Base-by-base conservation (phyloP, 2,113 vertebrate species). In the Naja naja region DNA sequence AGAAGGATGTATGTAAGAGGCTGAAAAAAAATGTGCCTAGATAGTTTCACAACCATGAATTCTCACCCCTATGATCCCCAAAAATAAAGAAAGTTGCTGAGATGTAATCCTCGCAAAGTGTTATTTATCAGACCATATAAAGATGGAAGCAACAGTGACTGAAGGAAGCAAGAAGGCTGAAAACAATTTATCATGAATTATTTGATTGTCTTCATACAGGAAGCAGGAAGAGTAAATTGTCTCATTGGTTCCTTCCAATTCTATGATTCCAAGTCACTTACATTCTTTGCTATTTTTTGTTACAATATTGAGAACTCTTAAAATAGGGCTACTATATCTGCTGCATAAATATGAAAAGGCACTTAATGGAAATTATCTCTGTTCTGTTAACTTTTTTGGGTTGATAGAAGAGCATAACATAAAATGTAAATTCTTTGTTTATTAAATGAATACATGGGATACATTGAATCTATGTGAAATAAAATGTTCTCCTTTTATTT, bases 221-320 rank as follows among this genome's bases (percentile, higher is more conserved):
- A 30, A 64, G 25, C 27, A 64, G 60, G 10, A 2, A 14, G 27
- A n/a, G 11, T 64, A 27, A 64, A 12, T n/a, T 27, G 60, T 30
- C 60, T 64, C 27, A 64, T 64, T n/a, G 60, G 27, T 27, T 30
- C 27, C 27, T 64, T n/a, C 27, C 0, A 14, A n/a, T n/a, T 64
- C 60, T 64, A 64, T 64, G 60, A 64, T 64, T 30, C 60, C 27
- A 64, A 30, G 60, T 64, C 60, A 64, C 95, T 95, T 95, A 89
- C 95, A 92, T 95, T 96, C 94, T 91, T 52, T 95, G 89, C 95
- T 85, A 92, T 86, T 20, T 49, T 30, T 64, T 93, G 56, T 91
- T 0, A 64, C 11, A 4, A 1, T 64, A 58, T 64, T 64, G 27
- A 30, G 10, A 30, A 30, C 25, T 30, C 58, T 64, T 64, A 64